Base-by-base conservation (phyloP, 2,797 vertebrate species). In the Pseudopleuronectes americanus region DNA sequence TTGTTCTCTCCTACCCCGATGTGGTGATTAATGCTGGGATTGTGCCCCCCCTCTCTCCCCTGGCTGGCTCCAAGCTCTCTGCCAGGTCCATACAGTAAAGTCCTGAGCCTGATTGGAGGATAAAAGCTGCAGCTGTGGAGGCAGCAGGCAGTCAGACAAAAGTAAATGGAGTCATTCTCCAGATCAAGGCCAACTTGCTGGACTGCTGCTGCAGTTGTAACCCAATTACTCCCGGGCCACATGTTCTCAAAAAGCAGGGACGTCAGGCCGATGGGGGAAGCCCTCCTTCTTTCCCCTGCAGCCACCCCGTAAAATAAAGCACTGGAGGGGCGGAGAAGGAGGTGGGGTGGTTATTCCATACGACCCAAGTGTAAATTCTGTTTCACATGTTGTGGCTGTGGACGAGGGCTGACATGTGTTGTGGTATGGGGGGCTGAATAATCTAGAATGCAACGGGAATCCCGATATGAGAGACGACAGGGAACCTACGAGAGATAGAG, bases 211-310 rank as follows among this genome's bases (percentile, higher is more conserved):
- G 17, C 43, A 84, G 76, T 87, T 80, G 84, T 83, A 90, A 87
- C 82, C 76, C 83, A 85, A 84, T 89, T 87, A 87, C 74, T 89
- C 84, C 76, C 84, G 74, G 77, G 76, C 84, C 87, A 89, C 86
- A 84, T 90, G 85, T 90, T 90, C 75, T 84, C 28, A 73, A 70
- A 19, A 19, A 76, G 53, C 45, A 14, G 68, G 68, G 62, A 56
- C 14, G 23, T 75, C 38, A 51, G 62, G 67, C 51, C 70, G 58
- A 68, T n/a, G 76, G 53, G 84, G 87, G 73, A 80, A 85, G 68
- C 74, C 85, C 83, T 87, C 43, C 64, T 64, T 43, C 60, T 69
- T 57, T 76, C 70, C 74, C 54, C 66, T 77, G 16, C 70, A 77
- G 63, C 67, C 74, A 81, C 54, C 75, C 75, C 45, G 71, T 86